Conservation (phyloP, 2,888 invertebrate genomes). For the Ethmia dodecea region DNA sequence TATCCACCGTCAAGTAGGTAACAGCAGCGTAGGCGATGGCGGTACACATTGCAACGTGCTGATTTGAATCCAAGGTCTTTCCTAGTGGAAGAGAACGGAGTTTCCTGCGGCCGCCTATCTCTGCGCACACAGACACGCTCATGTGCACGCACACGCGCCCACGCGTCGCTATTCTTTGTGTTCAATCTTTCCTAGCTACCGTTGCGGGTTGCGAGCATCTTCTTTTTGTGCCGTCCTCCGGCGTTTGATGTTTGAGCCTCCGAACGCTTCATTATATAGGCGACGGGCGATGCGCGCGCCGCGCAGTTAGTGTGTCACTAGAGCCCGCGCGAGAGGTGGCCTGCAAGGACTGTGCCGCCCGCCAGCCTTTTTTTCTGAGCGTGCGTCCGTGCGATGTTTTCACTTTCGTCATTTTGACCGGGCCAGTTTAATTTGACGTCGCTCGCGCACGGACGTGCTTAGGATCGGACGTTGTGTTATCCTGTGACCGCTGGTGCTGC, state of each 20-base stretch:
- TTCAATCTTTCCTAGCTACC: conserved; percentile 71
- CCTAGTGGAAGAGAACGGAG: conserved; percentile 79
- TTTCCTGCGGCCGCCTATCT: conserved; percentile 77
- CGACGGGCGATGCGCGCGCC: conserved; percentile 68
- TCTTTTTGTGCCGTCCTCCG: conserved; percentile 69
- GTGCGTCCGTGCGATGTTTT: conserved; percentile 77
- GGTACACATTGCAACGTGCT: conserved; percentile 75
- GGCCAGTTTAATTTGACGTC: conserved; percentile 75
- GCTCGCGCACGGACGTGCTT: conserved; percentile 75
- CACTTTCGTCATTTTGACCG: conserved; percentile 78
- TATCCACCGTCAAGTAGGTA: conserved; percentile 64
- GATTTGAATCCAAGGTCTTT: conserved; percentile 77
- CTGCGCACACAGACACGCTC: conserved; percentile 65
- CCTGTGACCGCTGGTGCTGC: conserved; percentile 69
- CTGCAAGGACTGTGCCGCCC: conserved; percentile 68
- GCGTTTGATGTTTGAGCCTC: conserved; percentile 66
- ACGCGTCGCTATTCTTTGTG: conserved; percentile 71
- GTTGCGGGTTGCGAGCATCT: conserved; percentile 70
- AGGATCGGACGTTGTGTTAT: conserved; percentile 66
- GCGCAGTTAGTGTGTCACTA: conserved; percentile 75
- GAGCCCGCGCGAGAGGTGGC: conserved; percentile 72
- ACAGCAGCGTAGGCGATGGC: conserved; percentile 72
- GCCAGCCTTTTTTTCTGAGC: conserved; percentile 73
- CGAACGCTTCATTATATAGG: conserved; percentile 72
- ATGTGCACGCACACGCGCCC: conserved; percentile 69